A percentile compares a stretch with the other conserved stretches of the same genome.
Evolutionary conservation across 2,888 invertebrate genomes (phyloP).

Genomic region (Ceriagrion tenellum): DNA sequence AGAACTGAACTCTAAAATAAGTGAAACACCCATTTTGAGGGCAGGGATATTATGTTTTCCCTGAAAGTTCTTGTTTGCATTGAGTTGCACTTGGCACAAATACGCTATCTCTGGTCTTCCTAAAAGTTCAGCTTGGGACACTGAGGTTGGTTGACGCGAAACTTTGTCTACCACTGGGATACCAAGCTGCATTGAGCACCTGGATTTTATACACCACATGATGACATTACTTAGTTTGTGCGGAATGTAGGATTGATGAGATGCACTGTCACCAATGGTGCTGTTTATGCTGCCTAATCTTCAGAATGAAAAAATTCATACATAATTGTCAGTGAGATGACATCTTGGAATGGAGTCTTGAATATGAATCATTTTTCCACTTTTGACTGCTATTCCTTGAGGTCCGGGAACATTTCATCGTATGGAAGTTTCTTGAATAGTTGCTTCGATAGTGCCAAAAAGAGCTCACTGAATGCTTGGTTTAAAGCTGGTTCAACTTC

Average conservation of each 20-base stretch:
- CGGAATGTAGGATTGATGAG: not conserved
- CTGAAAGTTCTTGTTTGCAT: not conserved
- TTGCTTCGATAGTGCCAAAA: constrained; percentile 29
- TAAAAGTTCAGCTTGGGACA: too few species aligned
- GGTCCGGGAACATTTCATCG: constrained; percentile 46
- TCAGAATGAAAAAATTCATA: too few species aligned
- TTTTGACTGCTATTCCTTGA: not conserved
- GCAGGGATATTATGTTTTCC: not conserved
- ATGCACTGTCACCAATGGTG: not conserved
- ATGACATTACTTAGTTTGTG: not conserved
- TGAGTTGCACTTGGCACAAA: not conserved
- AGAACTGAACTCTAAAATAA: not conserved
- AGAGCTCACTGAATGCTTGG: constrained; percentile 23
- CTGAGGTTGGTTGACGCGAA: too few species aligned
- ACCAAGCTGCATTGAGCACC: too few species aligned
- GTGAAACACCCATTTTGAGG: not conserved
- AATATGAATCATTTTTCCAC: too few species aligned
- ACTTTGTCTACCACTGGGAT: too few species aligned
- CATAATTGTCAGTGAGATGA: not conserved
- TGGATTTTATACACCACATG: too few species aligned
- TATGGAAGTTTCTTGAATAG: constrained; percentile 48
- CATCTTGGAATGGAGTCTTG: not conserved
- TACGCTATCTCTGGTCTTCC: too few species aligned
- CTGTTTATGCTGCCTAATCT: not conserved
- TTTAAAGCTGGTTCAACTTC: constrained; percentile 43